phyloP scores from a whole-genome alignment of 1,140 invertebrate genomes.

The Theocolax elegans region DNA sequence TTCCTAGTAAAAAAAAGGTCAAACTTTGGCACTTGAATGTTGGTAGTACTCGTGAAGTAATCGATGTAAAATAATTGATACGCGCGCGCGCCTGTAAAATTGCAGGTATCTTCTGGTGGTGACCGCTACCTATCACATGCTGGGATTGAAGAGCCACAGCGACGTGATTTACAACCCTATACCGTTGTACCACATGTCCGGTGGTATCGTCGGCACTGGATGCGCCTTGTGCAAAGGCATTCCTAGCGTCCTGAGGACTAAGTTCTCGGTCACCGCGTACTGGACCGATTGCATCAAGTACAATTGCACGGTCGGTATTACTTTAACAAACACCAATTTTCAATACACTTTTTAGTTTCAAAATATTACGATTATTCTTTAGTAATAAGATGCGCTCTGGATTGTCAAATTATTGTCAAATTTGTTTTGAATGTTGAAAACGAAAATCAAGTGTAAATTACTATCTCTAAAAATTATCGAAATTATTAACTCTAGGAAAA shows the following conservation, averaged over 20 bases:
- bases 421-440: too few species aligned
- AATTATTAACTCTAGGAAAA: too few species aligned
- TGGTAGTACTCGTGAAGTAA: too few species aligned
- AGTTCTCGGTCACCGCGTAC: constrained; percentile 82
- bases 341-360: background rate
- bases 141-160: constrained; percentile 56
- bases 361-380: too few species aligned
- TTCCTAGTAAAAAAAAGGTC: too few species aligned
- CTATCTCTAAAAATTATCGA: too few species aligned
- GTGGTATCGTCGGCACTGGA: constrained; percentile 73
- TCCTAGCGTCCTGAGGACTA: constrained; percentile 74
- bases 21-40: too few species aligned
- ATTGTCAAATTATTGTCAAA: too few species aligned
- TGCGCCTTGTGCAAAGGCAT: constrained; percentile 73
- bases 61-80: too few species aligned
- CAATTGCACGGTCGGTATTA: constrained; percentile 74
- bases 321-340: background rate
- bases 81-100: too few species aligned
- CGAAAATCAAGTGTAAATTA: too few species aligned
- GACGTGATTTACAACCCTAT: constrained; percentile 74
- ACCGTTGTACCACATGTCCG: constrained; percentile 78
- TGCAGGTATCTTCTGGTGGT: constrained; percentile 63
- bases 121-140: constrained; percentile 61
- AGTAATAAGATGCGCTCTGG: too few species aligned
- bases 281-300: constrained; percentile 81